These are phyloP conservation scores for Amphiprion percula DNA, from an alignment of 2,113 vertebrate species.

Conservation along the genomic window DNA sequence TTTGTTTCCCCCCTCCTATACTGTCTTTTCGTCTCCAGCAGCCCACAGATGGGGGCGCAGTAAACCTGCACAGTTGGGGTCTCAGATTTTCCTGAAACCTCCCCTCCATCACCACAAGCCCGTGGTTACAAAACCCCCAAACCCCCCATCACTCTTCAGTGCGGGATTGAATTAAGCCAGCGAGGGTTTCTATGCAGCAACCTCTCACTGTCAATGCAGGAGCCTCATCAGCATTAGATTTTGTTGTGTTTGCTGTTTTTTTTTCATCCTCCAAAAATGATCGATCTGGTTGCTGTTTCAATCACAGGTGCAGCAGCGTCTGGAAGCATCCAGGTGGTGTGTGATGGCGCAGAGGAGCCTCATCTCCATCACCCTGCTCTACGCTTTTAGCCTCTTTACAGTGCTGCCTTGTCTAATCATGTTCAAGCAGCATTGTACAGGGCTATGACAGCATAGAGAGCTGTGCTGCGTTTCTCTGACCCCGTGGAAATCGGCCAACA, in stretches of 20 bases:
- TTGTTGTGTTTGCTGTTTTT: not conserved
- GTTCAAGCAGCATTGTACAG: constrained; percentile 90
- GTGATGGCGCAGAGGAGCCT: constrained; percentile 46
- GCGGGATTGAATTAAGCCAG: constrained; percentile 35
- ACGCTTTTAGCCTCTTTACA: constrained; percentile 88
- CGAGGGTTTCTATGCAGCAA: not conserved
- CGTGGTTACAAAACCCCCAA: constrained; percentile 48
- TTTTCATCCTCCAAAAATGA: not conserved
- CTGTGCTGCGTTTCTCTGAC: constrained; percentile 52
- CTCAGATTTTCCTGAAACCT: constrained; percentile 53
- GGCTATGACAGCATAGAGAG: constrained; percentile 87
- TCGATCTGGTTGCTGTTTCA: constrained; percentile 48
- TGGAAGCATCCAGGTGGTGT: constrained; percentile 31
- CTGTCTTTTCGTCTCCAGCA: constrained; percentile 20
- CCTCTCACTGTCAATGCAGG: not conserved
- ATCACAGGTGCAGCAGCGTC: constrained; percentile 54
- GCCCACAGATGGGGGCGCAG: constrained; percentile 75
- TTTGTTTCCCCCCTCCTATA: no score
- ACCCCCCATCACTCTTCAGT: constrained; percentile 18
- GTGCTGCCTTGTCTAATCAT: constrained; percentile 87
- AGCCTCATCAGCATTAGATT: not conserved
- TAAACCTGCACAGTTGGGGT: constrained; percentile 58
- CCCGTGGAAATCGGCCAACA: constrained; percentile 41
- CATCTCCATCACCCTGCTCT: constrained; percentile 70
- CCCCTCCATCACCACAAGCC: constrained; percentile 53